Conservation (phyloP, 2,797 vertebrate genomes). For the Enteromius afrohamiltoni region DNA sequence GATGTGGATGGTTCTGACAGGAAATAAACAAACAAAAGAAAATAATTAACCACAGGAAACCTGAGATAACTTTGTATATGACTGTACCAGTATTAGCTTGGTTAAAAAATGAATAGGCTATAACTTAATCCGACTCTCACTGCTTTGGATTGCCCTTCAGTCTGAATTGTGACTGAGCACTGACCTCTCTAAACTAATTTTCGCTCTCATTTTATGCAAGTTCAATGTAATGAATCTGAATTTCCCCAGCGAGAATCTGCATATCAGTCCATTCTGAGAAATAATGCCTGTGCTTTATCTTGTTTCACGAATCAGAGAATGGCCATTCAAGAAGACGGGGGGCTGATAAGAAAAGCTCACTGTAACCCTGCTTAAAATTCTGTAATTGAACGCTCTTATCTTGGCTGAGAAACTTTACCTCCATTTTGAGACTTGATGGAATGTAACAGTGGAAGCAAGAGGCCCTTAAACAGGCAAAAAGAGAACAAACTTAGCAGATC, state of each 20-base stretch:
- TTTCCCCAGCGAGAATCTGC: conserved; percentile 9
- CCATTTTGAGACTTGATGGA: not conserved
- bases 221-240: not conserved
- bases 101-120: not conserved
- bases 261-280: conserved; percentile 56
- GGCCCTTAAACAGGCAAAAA: not conserved
- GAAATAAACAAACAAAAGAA: conserved; percentile 26
- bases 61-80: conserved; percentile 45
- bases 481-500: not conserved
- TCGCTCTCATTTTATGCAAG: conserved; percentile 8
- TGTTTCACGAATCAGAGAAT: conserved; percentile 46
- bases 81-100: conserved; percentile 58
- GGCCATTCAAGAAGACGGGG: conserved; percentile 61
- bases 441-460: not conserved
- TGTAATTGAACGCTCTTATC: conserved; percentile 49
- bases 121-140: not conserved
- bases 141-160: not conserved
- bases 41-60: conserved; percentile 40
- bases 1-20: conserved; percentile 7
- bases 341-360: conserved; percentile 60
- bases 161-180: not conserved
- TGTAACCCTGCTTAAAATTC: conserved; percentile 51
- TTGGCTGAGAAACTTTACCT: conserved; percentile 47
- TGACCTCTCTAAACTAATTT: conserved; percentile 21
- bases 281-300: conserved; percentile 60